These are phyloP conservation scores for Kryptopterus vitreolus DNA, from an alignment of 2,797 vertebrate genomes.

Conservation along the genomic window DNA sequence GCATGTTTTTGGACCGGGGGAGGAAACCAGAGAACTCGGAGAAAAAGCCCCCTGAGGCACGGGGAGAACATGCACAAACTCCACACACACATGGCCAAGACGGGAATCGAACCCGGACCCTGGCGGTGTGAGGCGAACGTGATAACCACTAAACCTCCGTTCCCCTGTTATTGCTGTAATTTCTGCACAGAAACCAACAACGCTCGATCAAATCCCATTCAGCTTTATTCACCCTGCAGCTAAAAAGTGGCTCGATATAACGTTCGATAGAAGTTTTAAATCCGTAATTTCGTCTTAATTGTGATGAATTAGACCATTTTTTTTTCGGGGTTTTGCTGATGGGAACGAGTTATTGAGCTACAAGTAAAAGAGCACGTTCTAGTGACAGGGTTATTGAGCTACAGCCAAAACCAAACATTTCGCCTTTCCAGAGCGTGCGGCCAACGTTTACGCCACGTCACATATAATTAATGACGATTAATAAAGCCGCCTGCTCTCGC, in stretches of 20 bases:
- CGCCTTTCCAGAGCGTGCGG: background rate
- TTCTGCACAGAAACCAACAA: background rate
- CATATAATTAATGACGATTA: background rate
- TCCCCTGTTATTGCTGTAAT: background rate
- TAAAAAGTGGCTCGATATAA: constrained; percentile 1
- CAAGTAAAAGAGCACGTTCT: constrained; percentile 9
- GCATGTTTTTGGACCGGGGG: too few relatives aligned
- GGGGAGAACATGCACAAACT: too few relatives aligned
- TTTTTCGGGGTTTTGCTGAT: constrained; percentile 8
- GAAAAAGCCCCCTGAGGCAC: too few relatives aligned
- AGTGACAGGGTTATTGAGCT: constrained; percentile 11
- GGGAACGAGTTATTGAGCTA: constrained; percentile 24
- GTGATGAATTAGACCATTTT: constrained; percentile 28
- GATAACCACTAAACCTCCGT: too few relatives aligned
- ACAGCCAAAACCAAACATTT: constrained; percentile 9
- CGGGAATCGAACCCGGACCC: too few relatives aligned
- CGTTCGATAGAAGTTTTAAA: constrained; percentile 3
- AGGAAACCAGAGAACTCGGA: too few relatives aligned
- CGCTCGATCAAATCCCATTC: background rate
- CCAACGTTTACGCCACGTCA: background rate
- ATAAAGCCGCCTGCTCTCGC: background rate
- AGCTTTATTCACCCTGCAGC: background rate
- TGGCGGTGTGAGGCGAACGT: too few relatives aligned
- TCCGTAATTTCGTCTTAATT: constrained; percentile 19
- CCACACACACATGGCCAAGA: too few relatives aligned